phyloP scores from a whole-genome alignment of 2,888 invertebrate genomes.

The Gnatocerus cornutus region DNA sequence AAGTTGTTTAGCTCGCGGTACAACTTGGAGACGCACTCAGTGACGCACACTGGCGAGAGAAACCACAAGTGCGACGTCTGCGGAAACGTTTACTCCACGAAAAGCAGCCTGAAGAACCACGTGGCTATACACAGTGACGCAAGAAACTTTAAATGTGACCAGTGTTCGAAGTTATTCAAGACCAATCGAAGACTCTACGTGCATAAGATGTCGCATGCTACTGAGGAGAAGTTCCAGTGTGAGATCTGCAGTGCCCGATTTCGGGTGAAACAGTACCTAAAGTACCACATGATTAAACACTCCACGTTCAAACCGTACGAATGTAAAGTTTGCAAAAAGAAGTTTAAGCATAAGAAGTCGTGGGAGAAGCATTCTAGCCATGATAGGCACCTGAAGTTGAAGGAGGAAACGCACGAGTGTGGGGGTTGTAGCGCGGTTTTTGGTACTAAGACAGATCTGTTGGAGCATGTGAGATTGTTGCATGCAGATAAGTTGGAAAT shows the following conservation, averaged over 20 bases:
- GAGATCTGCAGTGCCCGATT: conserved; percentile 72
- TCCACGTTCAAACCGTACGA: conserved; percentile 73
- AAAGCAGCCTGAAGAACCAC: conserved; percentile 62
- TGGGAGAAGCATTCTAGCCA: conserved; percentile 58
- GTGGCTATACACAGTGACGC: conserved; percentile 59
- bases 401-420: conserved; percentile 17
- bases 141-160: conserved; percentile 58
- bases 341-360: conserved; percentile 63
- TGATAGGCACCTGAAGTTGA: conserved; percentile 15
- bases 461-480: conserved; percentile 27
- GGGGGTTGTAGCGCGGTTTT: conserved; percentile 1
- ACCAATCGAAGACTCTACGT: conserved; percentile 61
- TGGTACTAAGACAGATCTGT: conserved; percentile 22
- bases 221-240: conserved; percentile 73
- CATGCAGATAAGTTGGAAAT: conserved; percentile 4
- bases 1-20: conserved; percentile 62
- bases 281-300: conserved; percentile 76
- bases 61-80: conserved; percentile 61
- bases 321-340: conserved; percentile 73
- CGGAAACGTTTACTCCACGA: conserved; percentile 59
- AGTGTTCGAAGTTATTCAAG: conserved; percentile 62
- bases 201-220: conserved; percentile 68
- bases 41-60: conserved; percentile 62
- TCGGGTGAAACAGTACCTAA: conserved; percentile 73
- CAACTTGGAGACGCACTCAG: conserved; percentile 61